A percentile compares a stretch with the other conserved stretches of the same genome.
These are phyloP conservation scores for Felis catus DNA, from an alignment of 2,113 vertebrate genomes.

Conservation along the genomic window DNA sequence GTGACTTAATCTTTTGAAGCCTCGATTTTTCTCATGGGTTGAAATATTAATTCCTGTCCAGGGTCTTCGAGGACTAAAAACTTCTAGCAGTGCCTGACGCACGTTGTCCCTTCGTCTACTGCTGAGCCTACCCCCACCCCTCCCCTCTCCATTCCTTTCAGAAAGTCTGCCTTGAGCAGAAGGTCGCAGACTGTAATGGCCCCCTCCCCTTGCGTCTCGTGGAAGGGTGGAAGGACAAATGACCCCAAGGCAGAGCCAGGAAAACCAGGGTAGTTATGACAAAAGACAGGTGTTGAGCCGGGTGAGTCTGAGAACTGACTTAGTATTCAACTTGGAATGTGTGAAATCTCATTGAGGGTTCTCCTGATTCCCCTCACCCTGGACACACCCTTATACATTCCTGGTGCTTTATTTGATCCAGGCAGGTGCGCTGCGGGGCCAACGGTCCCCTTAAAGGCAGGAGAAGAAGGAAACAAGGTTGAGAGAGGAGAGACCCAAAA, in stretches of 20 bases:
- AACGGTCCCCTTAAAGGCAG: not conserved
- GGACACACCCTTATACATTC: accelerated
- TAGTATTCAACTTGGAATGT: not conserved
- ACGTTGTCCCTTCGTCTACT: accelerated
- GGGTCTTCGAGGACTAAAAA: not conserved
- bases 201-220: not conserved
- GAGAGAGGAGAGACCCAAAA: not conserved
- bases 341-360: not conserved
- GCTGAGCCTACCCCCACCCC: too few relatives aligned
- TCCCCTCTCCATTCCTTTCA: not conserved
- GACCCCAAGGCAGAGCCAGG: not conserved
- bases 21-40: not conserved
- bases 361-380: not conserved
- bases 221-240: not conserved
- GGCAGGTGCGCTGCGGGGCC: not conserved
- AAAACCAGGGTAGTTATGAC: not conserved
- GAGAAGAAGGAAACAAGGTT: not conserved
- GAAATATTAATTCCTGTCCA: not conserved
- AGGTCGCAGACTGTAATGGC: too few relatives aligned
- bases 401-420: not conserved
- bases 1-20: not conserved
- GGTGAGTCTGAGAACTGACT: not conserved
- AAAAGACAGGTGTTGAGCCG: not conserved
- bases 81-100: not conserved
- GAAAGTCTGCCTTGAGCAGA: not conserved